Evolutionary conservation across 30 jellyfish, hydroid and myxozoan species (phyloP).

Genomic region (Phacellophora camtschatica): DNA sequence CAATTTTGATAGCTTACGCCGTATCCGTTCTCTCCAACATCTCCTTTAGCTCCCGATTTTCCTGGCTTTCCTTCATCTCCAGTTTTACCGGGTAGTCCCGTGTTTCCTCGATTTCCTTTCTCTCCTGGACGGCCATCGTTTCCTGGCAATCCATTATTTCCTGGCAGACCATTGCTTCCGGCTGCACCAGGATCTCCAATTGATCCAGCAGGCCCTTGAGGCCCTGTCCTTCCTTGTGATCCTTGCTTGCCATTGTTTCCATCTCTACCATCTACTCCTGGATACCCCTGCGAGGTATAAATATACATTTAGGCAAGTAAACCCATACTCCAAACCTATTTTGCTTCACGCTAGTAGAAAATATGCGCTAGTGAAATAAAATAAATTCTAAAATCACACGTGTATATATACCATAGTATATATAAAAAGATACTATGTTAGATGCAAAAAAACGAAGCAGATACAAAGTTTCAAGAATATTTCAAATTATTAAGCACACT

Average conservation of each 20-base stretch:
- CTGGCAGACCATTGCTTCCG: constrained; percentile 77
- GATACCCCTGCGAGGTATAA: constrained; percentile 61
- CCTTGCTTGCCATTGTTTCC: constrained; percentile 94
- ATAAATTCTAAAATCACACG: too few relatives aligned
- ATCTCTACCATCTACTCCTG: constrained; percentile 80
- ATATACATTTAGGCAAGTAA: too few relatives aligned
- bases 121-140: constrained; percentile 59
- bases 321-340: background rate
- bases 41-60: constrained; percentile 65
- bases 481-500: too few relatives aligned
- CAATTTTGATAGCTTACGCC: too few relatives aligned
- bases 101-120: constrained; percentile 61
- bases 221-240: constrained; percentile 83
- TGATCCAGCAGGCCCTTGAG: constrained; percentile 90
- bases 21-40: constrained; percentile 40
- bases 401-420: too few relatives aligned
- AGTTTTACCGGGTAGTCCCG: constrained; percentile 77
- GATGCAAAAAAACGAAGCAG: too few relatives aligned
- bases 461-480: too few relatives aligned
- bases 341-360: too few relatives aligned
- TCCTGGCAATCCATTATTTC: constrained; percentile 83
- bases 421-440: too few relatives aligned
- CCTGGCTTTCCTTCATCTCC: constrained; percentile 90
- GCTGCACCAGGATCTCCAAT: constrained; percentile 88
- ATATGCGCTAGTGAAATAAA: too few relatives aligned